A percentile compares a stretch with the other conserved stretches of the same genome.
Conservation (phyloP, 2,797 vertebrate genomes). For the Aythya fuligula region DNA sequence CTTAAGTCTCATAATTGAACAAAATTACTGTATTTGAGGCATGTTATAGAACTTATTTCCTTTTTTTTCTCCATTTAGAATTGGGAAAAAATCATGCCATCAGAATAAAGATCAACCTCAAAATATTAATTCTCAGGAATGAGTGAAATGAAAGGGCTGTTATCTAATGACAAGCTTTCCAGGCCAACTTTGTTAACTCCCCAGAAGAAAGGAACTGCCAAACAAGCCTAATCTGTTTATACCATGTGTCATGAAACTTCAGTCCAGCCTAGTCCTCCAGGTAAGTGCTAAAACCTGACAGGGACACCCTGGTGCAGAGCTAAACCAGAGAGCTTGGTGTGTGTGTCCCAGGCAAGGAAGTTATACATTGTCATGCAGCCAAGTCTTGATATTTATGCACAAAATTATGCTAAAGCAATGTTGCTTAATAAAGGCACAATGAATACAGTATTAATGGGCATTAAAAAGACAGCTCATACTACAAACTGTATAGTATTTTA, state of each 20-base stretch:
- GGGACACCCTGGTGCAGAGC: background rate
- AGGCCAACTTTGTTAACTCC: background rate
- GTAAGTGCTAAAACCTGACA: background rate
- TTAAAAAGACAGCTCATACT: background rate
- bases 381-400: background rate
- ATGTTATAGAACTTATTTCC: background rate
- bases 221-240: background rate
- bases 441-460: background rate
- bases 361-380: background rate
- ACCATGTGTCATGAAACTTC: background rate
- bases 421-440: background rate
- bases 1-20: background rate
- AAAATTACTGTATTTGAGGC: background rate
- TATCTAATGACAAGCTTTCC: background rate
- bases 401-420: background rate
- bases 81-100: background rate
- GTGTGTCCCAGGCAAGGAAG: too few relatives aligned
- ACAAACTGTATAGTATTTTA: background rate
- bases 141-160: background rate
- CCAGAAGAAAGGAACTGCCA: background rate
- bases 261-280: background rate
- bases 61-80: background rate
- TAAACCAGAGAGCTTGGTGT: background rate
- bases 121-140: background rate
- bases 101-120: background rate